phyloP scores from a whole-genome alignment of 2,113 vertebrate species.

The Tupaia chinensis region DNA sequence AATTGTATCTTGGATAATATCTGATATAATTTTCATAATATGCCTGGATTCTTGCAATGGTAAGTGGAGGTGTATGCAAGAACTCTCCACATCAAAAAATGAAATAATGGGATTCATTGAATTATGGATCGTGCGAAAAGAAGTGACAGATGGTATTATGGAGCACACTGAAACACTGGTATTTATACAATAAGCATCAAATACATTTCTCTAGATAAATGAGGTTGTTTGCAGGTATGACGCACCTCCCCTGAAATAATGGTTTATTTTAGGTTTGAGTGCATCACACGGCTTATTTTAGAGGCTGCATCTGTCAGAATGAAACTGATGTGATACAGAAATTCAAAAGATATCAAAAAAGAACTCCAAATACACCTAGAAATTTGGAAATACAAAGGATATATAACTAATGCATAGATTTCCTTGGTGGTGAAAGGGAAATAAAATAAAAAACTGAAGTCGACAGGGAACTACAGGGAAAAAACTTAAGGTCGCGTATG shows the following conservation, averaged over 20 bases:
- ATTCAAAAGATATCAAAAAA: slow-evolving; percentile 79
- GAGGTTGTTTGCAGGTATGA: slow-evolving; percentile 88
- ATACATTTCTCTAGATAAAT: slow-evolving; percentile 85
- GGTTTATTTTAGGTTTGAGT: slow-evolving; percentile 84
- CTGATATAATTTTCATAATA: slow-evolving; percentile 78
- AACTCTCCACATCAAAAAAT: slow-evolving; percentile 68
- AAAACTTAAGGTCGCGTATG: background rate
- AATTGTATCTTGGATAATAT: slow-evolving; percentile 75
- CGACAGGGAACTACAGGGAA: slow-evolving; percentile 14
- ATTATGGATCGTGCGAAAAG: slow-evolving; percentile 84
- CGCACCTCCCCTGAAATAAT: slow-evolving; percentile 84
- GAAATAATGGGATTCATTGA: slow-evolving; percentile 78
- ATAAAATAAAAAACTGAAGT: slow-evolving; percentile 8
- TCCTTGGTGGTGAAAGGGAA: background rate
- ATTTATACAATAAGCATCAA: slow-evolving; percentile 88
- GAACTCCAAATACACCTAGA: slow-evolving; percentile 67
- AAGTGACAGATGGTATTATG: slow-evolving; percentile 86
- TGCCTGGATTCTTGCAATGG: slow-evolving; percentile 69
- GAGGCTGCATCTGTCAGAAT: slow-evolving; percentile 84
- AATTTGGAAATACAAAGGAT: slow-evolving; percentile 59
- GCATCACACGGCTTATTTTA: slow-evolving; percentile 85
- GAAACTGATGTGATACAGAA: slow-evolving; percentile 83
- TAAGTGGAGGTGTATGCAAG: slow-evolving; percentile 53
- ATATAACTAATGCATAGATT: slow-evolving; percentile 56
- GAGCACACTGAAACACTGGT: slow-evolving; percentile 81